Evolutionary conservation across 2,797 vertebrate genomes (phyloP).

Genomic region (Propithecus deckenii): DNA sequence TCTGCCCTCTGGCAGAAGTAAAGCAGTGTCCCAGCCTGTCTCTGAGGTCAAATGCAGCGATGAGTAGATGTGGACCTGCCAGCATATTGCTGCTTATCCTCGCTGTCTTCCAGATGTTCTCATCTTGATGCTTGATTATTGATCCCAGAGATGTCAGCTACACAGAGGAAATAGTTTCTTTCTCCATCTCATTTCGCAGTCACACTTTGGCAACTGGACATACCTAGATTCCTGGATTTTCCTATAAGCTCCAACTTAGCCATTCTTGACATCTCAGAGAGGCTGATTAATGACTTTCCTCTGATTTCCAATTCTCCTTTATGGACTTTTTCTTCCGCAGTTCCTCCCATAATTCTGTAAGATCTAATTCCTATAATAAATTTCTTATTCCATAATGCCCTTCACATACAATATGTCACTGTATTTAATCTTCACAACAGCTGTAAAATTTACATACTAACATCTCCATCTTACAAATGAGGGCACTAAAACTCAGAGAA

Average conservation of each 20-base stretch:
- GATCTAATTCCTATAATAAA: neutral
- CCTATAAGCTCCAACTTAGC: neutral
- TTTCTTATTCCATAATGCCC: neutral
- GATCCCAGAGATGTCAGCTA: neutral
- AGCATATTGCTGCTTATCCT: neutral
- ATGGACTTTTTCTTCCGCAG: neutral
- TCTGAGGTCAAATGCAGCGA: neutral
- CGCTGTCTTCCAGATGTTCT: neutral
- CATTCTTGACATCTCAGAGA: neutral
- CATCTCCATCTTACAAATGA: neutral
- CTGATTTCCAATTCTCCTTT: neutral
- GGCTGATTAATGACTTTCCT: neutral
- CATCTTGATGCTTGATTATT: neutral
- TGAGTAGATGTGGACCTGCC: neutral
- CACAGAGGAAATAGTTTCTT: neutral
- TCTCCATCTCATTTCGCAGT: neutral
- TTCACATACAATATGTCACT: neutral
- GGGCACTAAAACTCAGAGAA: neutral
- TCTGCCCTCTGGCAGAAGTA: neutral
- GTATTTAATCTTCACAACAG: neutral
- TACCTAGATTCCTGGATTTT: neutral
- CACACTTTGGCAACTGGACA: neutral
- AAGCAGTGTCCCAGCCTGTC: neutral
- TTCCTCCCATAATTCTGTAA: neutral
- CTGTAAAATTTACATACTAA: neutral